Percentiles rank a stretch among this genome's conserved stretches.
Conservation (phyloP, 1,140 invertebrate genomes). For the Rhyacophila brunnea region DNA sequence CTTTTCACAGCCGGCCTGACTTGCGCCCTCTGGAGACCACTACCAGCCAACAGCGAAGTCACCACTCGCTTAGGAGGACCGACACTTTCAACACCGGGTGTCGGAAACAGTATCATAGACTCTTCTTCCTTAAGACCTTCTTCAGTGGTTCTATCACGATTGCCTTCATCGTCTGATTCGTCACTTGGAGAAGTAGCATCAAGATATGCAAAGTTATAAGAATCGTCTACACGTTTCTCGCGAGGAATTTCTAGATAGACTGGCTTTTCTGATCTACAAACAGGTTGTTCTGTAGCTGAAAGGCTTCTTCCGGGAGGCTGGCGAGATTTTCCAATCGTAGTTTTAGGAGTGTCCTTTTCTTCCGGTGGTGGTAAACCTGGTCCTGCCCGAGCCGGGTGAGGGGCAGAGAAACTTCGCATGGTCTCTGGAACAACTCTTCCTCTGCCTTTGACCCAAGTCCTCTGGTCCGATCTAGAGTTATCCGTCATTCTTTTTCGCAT, state of each 20-base stretch:
- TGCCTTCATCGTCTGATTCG: constrained; percentile 17
- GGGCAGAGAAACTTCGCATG: constrained; percentile 29
- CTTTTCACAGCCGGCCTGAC: constrained; percentile 26
- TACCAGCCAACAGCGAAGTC: constrained; percentile 24
- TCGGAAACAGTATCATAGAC: no score
- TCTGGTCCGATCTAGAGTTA: constrained; percentile 7
- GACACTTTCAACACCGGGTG: constrained; percentile 4
- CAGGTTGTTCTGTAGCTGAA: constrained; percentile 18
- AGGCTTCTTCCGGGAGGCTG: constrained; percentile 16
- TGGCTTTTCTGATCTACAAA: neutral
- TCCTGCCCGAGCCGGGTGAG: constrained; percentile 9
- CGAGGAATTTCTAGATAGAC: neutral
- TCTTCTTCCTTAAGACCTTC: neutral
- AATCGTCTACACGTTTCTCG: constrained; percentile 9
- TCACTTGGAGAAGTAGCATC: constrained; percentile 34
- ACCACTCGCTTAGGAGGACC: constrained; percentile 26
- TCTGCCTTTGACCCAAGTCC: constrained; percentile 15
- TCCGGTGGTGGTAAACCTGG: neutral
- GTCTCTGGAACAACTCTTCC: constrained; percentile 14
- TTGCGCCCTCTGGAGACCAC: constrained; percentile 26
- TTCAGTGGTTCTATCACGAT: neutral
- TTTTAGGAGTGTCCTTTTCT: no score
- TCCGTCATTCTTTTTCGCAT: constrained; percentile 30
- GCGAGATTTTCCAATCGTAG: neutral
- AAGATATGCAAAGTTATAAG: constrained; percentile 29